Percentiles rank a stretch among this genome's conserved stretches.
phyloP scores from a whole-genome alignment of 1,140 invertebrate genomes.

The Galleria mellonella region DNA sequence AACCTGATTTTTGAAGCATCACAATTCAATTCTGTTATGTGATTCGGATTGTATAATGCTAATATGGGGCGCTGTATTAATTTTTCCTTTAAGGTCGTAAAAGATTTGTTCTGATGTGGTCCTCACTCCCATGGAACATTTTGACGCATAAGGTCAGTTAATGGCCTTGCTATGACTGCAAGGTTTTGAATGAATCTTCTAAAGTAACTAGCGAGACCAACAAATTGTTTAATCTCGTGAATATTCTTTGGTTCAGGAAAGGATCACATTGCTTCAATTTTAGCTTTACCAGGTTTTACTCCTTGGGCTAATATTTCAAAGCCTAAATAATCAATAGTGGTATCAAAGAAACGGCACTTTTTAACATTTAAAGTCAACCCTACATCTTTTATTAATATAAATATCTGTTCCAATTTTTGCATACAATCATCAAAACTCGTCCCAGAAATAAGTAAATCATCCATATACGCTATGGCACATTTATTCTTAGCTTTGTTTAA shows the following conservation, averaged over 20 bases:
- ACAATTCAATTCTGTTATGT: constrained; percentile 16
- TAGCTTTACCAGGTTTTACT: neutral
- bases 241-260: constrained; percentile 17
- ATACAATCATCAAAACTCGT: neutral
- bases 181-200: constrained; percentile 23
- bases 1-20: constrained; percentile 28
- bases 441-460: neutral
- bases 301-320: neutral
- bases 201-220: constrained; percentile 30
- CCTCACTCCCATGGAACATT: neutral
- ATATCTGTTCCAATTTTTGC: neutral
- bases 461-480: neutral
- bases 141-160: neutral
- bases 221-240: constrained; percentile 24
- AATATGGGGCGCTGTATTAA: neutral
- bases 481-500: neutral
- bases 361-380: neutral
- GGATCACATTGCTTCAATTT: neutral
- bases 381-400: neutral
- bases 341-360: neutral
- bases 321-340: neutral
- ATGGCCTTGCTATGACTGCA: constrained; percentile 10
- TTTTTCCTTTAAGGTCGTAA: neutral
- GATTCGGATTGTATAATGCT: neutral
- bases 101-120: neutral